A percentile compares a stretch with the other conserved stretches of the same genome.
Conservation (phyloP, 2,888 invertebrate genomes). For the Mongoloraphidia duomilia region DNA sequence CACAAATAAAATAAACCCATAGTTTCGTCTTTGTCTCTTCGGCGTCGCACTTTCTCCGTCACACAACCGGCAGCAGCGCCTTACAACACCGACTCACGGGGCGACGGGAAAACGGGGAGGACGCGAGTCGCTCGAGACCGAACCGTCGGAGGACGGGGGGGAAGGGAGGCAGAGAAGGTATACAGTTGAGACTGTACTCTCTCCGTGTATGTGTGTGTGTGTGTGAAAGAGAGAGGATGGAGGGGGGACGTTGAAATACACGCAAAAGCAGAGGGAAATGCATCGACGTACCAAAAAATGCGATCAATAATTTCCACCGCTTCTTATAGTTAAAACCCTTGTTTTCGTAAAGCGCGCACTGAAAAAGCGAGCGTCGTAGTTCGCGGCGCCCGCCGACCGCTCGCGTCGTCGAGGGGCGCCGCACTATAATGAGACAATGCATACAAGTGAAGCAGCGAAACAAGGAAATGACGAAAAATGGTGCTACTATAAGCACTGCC, state of each 20-base stretch:
- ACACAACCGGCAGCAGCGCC: slow-evolving; percentile 1
- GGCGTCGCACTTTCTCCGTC: not conserved
- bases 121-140: slow-evolving; percentile 5
- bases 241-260: slow-evolving; percentile 5
- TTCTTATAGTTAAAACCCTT: slow-evolving; percentile 33
- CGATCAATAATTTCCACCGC: slow-evolving; percentile 32
- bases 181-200: not conserved
- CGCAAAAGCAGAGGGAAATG: slow-evolving; percentile 15
- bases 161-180: not conserved
- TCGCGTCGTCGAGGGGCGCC: not conserved
- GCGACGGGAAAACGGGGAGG: slow-evolving; percentile 1
- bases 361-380: not conserved
- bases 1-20: too few relatives aligned
- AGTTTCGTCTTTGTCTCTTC: too few relatives aligned
- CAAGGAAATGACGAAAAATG: slow-evolving; percentile 9
- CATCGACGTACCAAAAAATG: slow-evolving; percentile 34
- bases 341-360: slow-evolving; percentile 24
- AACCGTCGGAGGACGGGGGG: slow-evolving; percentile 1
- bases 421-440: slow-evolving; percentile 6
- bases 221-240: slow-evolving; percentile 7
- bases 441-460: slow-evolving; percentile 4
- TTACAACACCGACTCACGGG: slow-evolving; percentile 2
- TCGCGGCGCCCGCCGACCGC: not conserved
- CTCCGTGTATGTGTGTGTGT: not conserved
- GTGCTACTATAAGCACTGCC: not conserved